Evolutionary conservation across 1,140 invertebrate species (phyloP).

Genomic region (Propsilocerus akamusi): DNA sequence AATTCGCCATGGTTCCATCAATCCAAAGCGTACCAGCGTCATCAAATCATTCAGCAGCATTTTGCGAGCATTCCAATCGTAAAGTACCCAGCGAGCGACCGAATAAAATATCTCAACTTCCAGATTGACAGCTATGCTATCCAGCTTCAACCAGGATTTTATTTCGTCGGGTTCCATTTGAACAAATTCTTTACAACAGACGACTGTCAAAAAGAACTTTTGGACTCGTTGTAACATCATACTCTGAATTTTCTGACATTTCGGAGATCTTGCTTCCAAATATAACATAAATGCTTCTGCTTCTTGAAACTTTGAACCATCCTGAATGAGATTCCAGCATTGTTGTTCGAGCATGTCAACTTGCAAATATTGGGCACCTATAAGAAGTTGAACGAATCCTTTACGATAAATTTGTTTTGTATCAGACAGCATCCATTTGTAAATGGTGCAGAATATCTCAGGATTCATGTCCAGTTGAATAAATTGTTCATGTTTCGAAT

Average conservation of each 20-base stretch:
- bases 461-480: not conserved
- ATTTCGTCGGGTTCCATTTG: not conserved
- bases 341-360: not conserved
- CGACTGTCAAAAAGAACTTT: not conserved
- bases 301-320: not conserved
- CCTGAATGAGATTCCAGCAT: not conserved
- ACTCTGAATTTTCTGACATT: not conserved
- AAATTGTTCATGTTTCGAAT: not conserved
- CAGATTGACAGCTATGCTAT: not conserved
- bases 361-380: not conserved
- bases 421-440: not conserved
- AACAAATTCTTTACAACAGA: not conserved
- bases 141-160: not conserved
- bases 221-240: not conserved
- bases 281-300: not conserved
- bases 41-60: not conserved
- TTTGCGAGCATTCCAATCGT: not conserved
- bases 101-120: not conserved
- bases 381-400: not conserved
- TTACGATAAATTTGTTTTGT: not conserved
- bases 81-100: not conserved
- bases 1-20: not conserved
- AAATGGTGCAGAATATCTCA: not conserved
- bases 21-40: not conserved
- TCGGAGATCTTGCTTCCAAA: not conserved